Conservation (phyloP, 2,888 invertebrate species). For the Campoplex nolae region DNA sequence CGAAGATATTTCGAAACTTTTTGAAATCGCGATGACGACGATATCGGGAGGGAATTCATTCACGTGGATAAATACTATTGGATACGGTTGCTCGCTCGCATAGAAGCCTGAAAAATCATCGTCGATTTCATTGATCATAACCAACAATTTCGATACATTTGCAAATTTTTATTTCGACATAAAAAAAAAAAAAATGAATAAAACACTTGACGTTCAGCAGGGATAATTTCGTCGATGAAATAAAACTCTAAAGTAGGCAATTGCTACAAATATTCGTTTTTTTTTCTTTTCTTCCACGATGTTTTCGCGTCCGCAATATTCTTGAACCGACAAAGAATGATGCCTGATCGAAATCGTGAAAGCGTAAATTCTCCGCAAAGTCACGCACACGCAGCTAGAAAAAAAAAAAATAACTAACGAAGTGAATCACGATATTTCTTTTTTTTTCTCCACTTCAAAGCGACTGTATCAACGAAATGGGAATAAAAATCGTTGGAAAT, state of each 20-base stretch:
- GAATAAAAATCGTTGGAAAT: not conserved
- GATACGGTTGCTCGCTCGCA: not conserved
- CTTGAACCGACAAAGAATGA: conserved; percentile 14
- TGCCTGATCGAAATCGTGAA: conserved; percentile 59
- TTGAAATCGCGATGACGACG: not conserved
- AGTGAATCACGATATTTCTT: conserved; percentile 31
- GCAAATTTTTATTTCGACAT: not conserved
- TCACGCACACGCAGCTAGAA: conserved; percentile 25
- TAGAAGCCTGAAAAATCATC: not conserved
- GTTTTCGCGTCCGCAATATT: conserved; percentile 42
- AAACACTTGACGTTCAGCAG: not conserved
- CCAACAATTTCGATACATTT: not conserved
- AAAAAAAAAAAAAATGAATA: not conserved
- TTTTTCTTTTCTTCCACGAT: conserved; percentile 2
- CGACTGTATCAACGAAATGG: not conserved
- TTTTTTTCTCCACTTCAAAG: not conserved
- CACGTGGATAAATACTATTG: not conserved
- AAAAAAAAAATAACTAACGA: conserved; percentile 16
- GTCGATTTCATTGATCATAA: not conserved
- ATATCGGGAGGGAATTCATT: not conserved
- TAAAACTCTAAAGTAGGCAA: not conserved
- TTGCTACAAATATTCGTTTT: not conserved
- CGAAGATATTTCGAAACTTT: not conserved
- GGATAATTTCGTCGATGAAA: not conserved
- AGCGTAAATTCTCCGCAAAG: conserved; percentile 59